These are phyloP conservation scores for Drosophila antonietae DNA, from an alignment of 2,888 invertebrate species.

Conservation along the genomic window DNA sequence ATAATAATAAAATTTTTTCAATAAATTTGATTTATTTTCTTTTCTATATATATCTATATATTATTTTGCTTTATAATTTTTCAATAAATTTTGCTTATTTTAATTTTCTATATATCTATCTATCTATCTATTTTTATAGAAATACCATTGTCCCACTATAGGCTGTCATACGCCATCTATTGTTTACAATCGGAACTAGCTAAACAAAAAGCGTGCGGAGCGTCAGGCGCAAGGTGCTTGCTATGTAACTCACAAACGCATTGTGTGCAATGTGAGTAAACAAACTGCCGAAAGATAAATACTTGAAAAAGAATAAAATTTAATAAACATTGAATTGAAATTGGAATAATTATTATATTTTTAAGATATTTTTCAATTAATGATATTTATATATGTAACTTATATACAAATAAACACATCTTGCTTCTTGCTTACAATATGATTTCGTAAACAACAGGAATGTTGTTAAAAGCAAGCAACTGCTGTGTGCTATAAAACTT, in stretches of 20 bases:
- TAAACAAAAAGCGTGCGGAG: background rate
- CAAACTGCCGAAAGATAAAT: background rate
- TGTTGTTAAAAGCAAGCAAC: background rate
- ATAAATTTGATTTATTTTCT: too few relatives aligned
- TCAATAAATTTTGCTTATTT: too few relatives aligned
- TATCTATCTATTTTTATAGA: too few relatives aligned
- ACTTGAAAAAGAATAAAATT: background rate
- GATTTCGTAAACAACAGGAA: background rate
- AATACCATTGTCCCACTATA: background rate
- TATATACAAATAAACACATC: background rate
- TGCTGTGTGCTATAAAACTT: too few relatives aligned
- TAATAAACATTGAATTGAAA: background rate
- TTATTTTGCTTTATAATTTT: background rate
- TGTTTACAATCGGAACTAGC: background rate
- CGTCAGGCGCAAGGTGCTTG: conserved; percentile 8
- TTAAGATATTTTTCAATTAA: background rate
- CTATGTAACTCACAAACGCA: background rate
- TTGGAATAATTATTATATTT: background rate
- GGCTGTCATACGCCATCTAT: conserved; percentile 28
- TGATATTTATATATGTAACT: background rate
- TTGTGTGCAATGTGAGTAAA: background rate
- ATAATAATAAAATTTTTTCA: too few relatives aligned
- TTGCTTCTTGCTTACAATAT: too few relatives aligned
- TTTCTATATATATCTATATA: background rate
- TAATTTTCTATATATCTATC: background rate